Evolutionary conservation across 2,888 invertebrate genomes (phyloP).

Genomic region (Harmothoe impar): DNA sequence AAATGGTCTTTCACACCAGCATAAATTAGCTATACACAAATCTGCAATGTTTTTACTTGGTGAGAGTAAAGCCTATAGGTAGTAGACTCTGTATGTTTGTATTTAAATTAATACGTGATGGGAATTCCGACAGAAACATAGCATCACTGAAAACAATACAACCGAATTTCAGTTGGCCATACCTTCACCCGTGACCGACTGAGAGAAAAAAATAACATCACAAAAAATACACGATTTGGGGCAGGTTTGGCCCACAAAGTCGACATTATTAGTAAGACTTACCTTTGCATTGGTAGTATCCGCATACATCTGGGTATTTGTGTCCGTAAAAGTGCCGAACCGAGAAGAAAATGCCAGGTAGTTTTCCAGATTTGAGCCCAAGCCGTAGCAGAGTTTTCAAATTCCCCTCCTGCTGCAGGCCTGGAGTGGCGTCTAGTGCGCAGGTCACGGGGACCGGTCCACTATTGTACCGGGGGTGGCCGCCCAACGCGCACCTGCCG

Average conservation of each 20-base stretch:
- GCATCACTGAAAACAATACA: slow-evolving; percentile 40
- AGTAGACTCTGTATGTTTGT: neutral
- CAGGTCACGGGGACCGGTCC: slow-evolving; percentile 25
- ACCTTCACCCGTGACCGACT: neutral
- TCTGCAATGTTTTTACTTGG: neutral
- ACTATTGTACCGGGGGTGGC: neutral
- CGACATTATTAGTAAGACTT: neutral
- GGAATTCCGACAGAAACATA: neutral
- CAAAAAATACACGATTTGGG: neutral
- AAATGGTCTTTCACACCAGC: slow-evolving; percentile 48
- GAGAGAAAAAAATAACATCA: slow-evolving; percentile 51
- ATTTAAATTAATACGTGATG: neutral
- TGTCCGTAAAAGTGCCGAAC: neutral
- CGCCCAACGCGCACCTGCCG: neutral
- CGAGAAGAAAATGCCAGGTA: neutral
- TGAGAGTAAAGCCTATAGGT: neutral
- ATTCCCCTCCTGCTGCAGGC: slow-evolving; percentile 49
- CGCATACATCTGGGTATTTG: slow-evolving; percentile 28
- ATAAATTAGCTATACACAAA: slow-evolving; percentile 38
- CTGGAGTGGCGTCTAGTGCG: neutral
- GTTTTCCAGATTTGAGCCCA: neutral
- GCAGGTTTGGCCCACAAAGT: too few species aligned
- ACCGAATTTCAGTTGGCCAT: slow-evolving; percentile 51
- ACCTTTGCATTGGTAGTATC: slow-evolving; percentile 18
- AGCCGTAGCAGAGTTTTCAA: neutral